These are phyloP conservation scores for Drosophila ustulata DNA, from an alignment of 2,888 invertebrate species.

Conservation along the genomic window DNA sequence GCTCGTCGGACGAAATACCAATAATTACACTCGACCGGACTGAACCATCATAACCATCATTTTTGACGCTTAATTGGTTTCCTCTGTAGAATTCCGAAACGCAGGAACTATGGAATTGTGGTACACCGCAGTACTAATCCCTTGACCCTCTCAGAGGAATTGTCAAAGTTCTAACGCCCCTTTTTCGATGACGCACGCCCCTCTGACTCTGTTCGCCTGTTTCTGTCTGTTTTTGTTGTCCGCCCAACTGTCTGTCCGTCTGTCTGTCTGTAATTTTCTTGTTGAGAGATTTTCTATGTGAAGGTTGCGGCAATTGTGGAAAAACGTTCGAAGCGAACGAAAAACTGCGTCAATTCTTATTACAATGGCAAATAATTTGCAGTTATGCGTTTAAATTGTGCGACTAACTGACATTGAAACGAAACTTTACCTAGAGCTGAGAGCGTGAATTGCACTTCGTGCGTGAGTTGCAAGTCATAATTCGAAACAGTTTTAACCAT, in stretches of 20 bases:
- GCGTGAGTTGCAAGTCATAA: slow-evolving; percentile 3
- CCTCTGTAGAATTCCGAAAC: slow-evolving; percentile 17
- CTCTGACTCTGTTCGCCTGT: slow-evolving; percentile 16
- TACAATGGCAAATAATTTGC: slow-evolving; percentile 80
- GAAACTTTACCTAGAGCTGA: slow-evolving; percentile 21
- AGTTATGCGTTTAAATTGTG: slow-evolving; percentile 65
- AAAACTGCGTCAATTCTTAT: slow-evolving; percentile 61
- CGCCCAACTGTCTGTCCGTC: slow-evolving; percentile 12
- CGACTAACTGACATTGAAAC: slow-evolving; percentile 67
- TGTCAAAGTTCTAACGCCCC: slow-evolving; percentile 58
- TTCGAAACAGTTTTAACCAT: background rate
- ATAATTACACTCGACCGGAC: slow-evolving; percentile 57
- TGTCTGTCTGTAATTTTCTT: slow-evolving; percentile 78
- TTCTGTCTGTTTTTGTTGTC: background rate
- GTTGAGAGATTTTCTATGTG: slow-evolving; percentile 84
- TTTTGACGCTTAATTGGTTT: slow-evolving; percentile 57
- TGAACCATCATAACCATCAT: slow-evolving; percentile 54
- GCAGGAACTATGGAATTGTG: slow-evolving; percentile 18
- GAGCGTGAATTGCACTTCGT: background rate
- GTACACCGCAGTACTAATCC: slow-evolving; percentile 60
- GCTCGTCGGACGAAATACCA: slow-evolving; percentile 19
- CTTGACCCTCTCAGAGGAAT: slow-evolving; percentile 58
- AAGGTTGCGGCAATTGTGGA: slow-evolving; percentile 74
- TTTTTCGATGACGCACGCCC: slow-evolving; percentile 30
- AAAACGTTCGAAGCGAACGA: slow-evolving; percentile 10